Evolutionary conservation across 53 echinoderm and acorn worm species (phyloP), one percentile per base, ranked within the genome.

Genomic region (Paracentrotus lividus): DNA sequence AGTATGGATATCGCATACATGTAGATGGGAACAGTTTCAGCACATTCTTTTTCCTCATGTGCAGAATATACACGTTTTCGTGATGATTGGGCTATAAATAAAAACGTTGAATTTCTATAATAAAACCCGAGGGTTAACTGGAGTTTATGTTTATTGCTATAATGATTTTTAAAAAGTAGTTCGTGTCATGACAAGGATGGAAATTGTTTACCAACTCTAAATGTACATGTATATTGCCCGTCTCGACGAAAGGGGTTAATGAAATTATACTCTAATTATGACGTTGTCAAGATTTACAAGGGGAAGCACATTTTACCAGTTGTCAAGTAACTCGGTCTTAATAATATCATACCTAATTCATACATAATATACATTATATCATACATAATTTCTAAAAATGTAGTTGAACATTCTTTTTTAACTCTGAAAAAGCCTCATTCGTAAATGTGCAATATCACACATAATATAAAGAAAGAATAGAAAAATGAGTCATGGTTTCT

Each of bases 41-140:
- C 47, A 81, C 47, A 45, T 81, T 81, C 81, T 9, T 45, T 47
- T 76, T 40, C 38, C 76, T 76, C 31, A 64, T 64, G 64, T 6
- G 12, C 64, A 27, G 31, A 27, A 64, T 64, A 29, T n/a, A 64
- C 8, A 1, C 64, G 1, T 64, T 64, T 64, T 64, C 1, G 64
- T 64, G 8, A 10, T 64, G 12, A 64, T 64, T 26, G 23, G 29
- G 21, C 57, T 20, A 18, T 8, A 57, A 10, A 10, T 8, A 18
- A 0, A 3, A 8, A 20, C 8, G 20, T 20, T 57, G 51, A 51
- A 8, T 51, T 51, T 6, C 6, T 51, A 51, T 6, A 51, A 51
- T 8, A 51, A 12, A 51, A 51, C 51, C 51, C 51, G 12, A 12
- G 51, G 51, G 7, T 51, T 51, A n/a, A n/a, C n/a, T n/a, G n/a